Conservation (phyloP, 2,797 vertebrate genomes). For the Megaceryle alcyon region DNA sequence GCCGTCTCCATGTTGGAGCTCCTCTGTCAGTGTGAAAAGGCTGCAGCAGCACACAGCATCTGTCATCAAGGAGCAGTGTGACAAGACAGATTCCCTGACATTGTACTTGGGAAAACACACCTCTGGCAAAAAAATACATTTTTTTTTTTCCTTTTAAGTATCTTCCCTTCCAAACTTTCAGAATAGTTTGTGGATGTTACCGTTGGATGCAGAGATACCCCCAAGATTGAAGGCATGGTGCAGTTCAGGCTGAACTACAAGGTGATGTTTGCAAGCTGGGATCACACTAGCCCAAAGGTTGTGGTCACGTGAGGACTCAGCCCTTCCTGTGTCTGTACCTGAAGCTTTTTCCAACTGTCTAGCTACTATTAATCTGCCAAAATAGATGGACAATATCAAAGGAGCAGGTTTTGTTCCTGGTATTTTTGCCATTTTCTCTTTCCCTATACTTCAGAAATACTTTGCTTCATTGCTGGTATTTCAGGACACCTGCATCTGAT, state of each 20-base stretch:
- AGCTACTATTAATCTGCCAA: neutral
- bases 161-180: neutral
- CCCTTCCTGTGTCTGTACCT: neutral
- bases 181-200: neutral
- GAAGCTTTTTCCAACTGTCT: neutral
- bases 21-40: neutral
- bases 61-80: neutral
- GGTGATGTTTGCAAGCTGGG: neutral
- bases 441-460: neutral
- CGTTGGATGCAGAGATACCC: neutral
- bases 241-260: neutral
- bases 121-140: neutral
- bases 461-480: neutral
- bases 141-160: neutral
- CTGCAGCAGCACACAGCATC: neutral
- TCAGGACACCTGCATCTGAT: neutral
- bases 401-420: neutral
- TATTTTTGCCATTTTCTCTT: neutral
- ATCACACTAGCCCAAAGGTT: neutral
- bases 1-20: neutral
- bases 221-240: fast-evolving
- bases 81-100: neutral
- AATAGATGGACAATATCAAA: neutral
- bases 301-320: neutral
- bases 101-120: neutral